Evolutionary conservation across 2,797 vertebrate species (phyloP).

Genomic region (Chelon labrosus): DNA sequence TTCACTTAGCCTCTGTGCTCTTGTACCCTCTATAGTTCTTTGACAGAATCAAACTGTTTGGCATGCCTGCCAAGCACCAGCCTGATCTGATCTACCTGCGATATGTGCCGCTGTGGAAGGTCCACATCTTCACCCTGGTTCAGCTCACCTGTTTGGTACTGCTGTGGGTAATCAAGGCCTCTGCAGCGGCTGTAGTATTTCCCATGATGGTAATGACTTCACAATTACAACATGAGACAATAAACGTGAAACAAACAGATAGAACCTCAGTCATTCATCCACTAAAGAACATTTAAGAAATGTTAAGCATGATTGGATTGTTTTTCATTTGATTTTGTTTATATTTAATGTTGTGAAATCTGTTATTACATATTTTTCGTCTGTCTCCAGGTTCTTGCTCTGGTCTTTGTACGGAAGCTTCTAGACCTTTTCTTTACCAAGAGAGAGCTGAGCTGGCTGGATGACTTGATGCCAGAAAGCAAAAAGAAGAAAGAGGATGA

Average conservation of each 20-base stretch:
- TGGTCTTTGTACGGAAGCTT: slow-evolving; percentile 95
- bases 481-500: slow-evolving; percentile 99
- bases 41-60: slow-evolving; percentile 95
- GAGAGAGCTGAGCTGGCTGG: slow-evolving; percentile 95
- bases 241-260: background rate
- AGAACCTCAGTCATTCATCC: no score
- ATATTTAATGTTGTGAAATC: background rate
- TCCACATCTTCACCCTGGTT: slow-evolving; percentile 93
- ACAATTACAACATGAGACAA: background rate
- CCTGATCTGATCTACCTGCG: slow-evolving; percentile 95
- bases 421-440: slow-evolving; percentile 95
- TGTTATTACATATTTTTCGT: background rate
- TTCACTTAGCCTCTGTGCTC: background rate
- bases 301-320: background rate
- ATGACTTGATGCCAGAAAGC: slow-evolving; percentile 97
- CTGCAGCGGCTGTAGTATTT: slow-evolving; percentile 94
- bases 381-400: slow-evolving; percentile 89
- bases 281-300: background rate
- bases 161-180: slow-evolving; percentile 95
- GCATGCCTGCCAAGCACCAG: slow-evolving; percentile 97
- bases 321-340: background rate
- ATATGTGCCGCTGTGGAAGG: slow-evolving; percentile 96
- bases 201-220: slow-evolving; percentile 93
- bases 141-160: slow-evolving; percentile 94
- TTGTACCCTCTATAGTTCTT: slow-evolving; percentile 87